Evolutionary conservation across 2,113 vertebrate genomes (phyloP).

Genomic region (Brachyistius frenatus): DNA sequence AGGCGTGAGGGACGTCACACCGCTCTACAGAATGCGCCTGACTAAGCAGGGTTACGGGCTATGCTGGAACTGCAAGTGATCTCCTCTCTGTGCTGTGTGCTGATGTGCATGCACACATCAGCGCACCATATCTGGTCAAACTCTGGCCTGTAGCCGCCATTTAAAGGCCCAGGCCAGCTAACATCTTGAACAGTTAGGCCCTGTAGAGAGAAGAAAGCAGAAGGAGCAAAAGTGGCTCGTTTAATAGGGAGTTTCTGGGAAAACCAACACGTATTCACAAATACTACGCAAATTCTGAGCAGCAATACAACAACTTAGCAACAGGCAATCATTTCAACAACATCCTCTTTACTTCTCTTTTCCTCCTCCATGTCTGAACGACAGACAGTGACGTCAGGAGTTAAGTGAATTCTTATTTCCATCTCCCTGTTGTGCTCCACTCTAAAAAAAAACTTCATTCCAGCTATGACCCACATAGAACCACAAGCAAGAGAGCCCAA

Average conservation of each 20-base stretch:
- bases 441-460: constrained; percentile 75
- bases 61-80: constrained; percentile 71
- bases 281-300: constrained; percentile 21
- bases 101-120: constrained; percentile 75
- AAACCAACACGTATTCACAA: constrained; percentile 62
- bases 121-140: constrained; percentile 82
- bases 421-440: constrained; percentile 70
- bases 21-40: constrained; percentile 62
- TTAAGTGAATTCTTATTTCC: constrained; percentile 78
- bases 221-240: constrained; percentile 93
- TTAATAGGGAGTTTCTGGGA: constrained; percentile 87
- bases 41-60: constrained; percentile 65
- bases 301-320: constrained; percentile 38
- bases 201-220: constrained; percentile 93
- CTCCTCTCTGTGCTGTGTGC: constrained; percentile 64
- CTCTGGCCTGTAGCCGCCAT: constrained; percentile 94
- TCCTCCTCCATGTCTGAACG: constrained; percentile 72
- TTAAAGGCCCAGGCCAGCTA: constrained; percentile 93
- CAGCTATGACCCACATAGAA: constrained; percentile 77
- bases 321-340: constrained; percentile 41
- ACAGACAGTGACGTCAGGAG: constrained; percentile 72
- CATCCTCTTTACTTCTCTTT: constrained; percentile 71
- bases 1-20: constrained; percentile 53
- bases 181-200: constrained; percentile 94
- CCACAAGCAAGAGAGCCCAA: constrained; percentile 69